phyloP scores from a whole-genome alignment of 2,797 vertebrate genomes.

The Catostomus latipinnis region DNA sequence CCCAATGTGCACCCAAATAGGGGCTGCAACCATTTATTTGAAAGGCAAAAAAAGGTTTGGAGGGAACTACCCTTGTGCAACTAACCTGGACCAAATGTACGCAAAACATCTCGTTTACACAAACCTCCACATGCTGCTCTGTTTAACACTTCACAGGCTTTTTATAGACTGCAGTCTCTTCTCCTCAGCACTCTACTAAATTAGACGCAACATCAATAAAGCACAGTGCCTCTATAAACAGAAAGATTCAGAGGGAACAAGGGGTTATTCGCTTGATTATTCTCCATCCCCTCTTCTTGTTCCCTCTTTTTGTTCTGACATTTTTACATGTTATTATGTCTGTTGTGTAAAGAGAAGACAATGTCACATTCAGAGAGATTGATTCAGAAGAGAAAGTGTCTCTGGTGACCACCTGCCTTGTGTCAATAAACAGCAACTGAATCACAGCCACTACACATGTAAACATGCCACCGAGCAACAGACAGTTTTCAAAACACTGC shows the following conservation, averaged over 20 bases:
- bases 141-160: conserved; percentile 56
- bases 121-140: conserved; percentile 52
- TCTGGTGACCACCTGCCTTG: conserved; percentile 25
- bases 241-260: not conserved
- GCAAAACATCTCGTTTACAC: conserved; percentile 58
- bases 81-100: conserved; percentile 60
- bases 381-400: not conserved
- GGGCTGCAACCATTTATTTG: conserved; percentile 42
- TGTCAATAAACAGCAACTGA: conserved; percentile 10
- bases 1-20: conserved; percentile 46
- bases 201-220: conserved; percentile 40
- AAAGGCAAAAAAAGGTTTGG: conserved; percentile 41
- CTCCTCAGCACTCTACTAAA: conserved; percentile 23
- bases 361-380: conserved; percentile 10
- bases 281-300: conserved; percentile 3
- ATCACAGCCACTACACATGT: not conserved
- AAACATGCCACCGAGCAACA: no score
- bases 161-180: conserved; percentile 49
- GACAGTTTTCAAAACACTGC: no score
- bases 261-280: not conserved
- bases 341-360: conserved; percentile 16
- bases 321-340: conserved; percentile 12
- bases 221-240: conserved; percentile 27
- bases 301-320: not conserved
- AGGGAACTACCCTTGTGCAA: conserved; percentile 51